phyloP scores from a whole-genome alignment of 2,888 invertebrate species.

The Micoletzkya japonica region DNA sequence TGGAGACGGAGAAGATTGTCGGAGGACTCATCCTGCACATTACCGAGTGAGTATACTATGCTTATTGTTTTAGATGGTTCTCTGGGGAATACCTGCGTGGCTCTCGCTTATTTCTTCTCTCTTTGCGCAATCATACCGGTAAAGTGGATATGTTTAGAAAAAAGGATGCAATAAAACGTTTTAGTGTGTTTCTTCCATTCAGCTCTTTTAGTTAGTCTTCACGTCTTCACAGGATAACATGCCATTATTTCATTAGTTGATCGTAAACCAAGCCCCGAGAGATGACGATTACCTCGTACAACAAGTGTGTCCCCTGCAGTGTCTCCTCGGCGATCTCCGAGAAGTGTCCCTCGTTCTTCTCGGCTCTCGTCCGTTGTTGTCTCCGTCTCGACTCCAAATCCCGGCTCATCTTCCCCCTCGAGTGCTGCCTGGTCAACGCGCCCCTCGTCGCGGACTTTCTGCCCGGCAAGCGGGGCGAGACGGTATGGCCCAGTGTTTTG shows the following conservation, averaged over 20 bases:
- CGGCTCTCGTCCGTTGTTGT: slow-evolving; percentile 37
- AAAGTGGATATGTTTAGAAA: background rate
- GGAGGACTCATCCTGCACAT: slow-evolving; percentile 51
- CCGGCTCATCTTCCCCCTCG: slow-evolving; percentile 47
- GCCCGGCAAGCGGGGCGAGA: slow-evolving; percentile 21
- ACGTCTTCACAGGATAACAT: no score
- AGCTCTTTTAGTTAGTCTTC: no score
- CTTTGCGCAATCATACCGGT: background rate
- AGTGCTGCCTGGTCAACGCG: slow-evolving; percentile 50
- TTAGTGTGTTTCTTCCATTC: no score
- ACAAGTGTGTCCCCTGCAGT: slow-evolving; percentile 7
- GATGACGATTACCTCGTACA: background rate
- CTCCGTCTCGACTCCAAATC: slow-evolving; percentile 42
- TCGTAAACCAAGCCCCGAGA: no score
- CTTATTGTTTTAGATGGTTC: background rate
- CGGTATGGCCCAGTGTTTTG: no score
- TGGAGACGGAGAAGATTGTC: slow-evolving; percentile 43
- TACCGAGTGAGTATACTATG: slow-evolving; percentile 37
- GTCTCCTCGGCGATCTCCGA: slow-evolving; percentile 21
- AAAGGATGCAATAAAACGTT: no score
- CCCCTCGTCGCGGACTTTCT: slow-evolving; percentile 39
- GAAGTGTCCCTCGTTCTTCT: slow-evolving; percentile 40
- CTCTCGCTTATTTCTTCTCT: no score
- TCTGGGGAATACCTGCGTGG: no score
- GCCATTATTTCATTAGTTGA: no score